Percentiles rank a stretch among this genome's conserved stretches.
These are phyloP conservation scores for Glaucidium brasilianum DNA, from an alignment of 2,113 vertebrate species.

Conservation along the genomic window DNA sequence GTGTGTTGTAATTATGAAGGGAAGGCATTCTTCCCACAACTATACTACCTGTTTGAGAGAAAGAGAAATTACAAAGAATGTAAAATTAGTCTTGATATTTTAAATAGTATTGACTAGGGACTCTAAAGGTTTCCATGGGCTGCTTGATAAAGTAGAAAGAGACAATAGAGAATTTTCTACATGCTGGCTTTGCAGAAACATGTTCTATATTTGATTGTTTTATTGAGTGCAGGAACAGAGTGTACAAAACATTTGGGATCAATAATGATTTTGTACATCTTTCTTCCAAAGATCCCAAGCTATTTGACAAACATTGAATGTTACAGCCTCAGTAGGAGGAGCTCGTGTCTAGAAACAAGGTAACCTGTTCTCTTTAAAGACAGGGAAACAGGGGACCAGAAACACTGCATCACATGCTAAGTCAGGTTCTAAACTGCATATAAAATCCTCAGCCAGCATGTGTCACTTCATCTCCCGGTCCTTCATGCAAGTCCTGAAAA, in stretches of 20 bases:
- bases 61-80: constrained; percentile 24
- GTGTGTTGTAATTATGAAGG: constrained; percentile 7
- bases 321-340: background rate
- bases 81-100: constrained; percentile 37
- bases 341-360: background rate
- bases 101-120: constrained; percentile 31
- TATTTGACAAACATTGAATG: background rate
- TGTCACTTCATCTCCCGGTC: background rate
- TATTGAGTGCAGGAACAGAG: background rate
- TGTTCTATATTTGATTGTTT: constrained; percentile 40
- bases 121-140: constrained; percentile 19
- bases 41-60: background rate
- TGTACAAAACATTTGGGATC: constrained; percentile 48
- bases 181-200: constrained; percentile 22
- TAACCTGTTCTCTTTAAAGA: background rate
- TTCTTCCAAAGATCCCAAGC: background rate
- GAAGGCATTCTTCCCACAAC: constrained; percentile 20
- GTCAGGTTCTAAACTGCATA: background rate
- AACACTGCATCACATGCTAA: background rate
- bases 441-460: background rate
- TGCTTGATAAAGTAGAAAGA: constrained; percentile 38
- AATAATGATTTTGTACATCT: constrained; percentile 11
- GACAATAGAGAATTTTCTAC: constrained; percentile 43
- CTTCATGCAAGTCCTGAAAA: background rate
- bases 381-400: background rate